These are phyloP conservation scores for Nylanderia fulva DNA, from an alignment of 1,140 invertebrate species.

Conservation along the genomic window DNA sequence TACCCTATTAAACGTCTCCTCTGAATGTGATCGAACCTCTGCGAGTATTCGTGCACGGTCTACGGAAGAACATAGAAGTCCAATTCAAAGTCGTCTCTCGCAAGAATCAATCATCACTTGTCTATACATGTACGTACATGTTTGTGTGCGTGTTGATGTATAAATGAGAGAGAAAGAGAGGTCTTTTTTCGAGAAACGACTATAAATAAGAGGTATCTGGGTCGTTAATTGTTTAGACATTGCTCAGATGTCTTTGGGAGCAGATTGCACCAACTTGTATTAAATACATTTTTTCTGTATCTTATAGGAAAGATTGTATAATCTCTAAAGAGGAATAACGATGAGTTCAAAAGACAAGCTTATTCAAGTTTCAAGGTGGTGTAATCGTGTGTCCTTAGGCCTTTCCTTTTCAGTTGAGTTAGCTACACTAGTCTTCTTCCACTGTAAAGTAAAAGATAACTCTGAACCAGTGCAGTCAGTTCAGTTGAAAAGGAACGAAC, in stretches of 20 bases:
- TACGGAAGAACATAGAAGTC: not conserved
- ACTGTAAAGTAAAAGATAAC: no score
- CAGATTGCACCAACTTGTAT: not conserved
- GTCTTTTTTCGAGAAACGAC: not conserved
- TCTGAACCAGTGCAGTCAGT: no score
- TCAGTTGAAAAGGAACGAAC: no score
- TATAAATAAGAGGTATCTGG: not conserved
- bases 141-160: not conserved
- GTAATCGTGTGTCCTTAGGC: not conserved
- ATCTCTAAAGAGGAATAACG: not conserved
- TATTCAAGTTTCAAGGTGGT: slow-evolving; percentile 7
- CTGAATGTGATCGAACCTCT: not conserved
- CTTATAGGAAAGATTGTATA: slow-evolving; percentile 7
- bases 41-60: not conserved
- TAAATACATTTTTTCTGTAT: slow-evolving; percentile 26
- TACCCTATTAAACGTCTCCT: slow-evolving; percentile 79
- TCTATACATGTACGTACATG: not conserved
- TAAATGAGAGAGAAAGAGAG: not conserved
- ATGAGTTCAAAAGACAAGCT: not conserved
- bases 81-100: not conserved
- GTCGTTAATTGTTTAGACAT: not conserved
- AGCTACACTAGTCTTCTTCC: no score
- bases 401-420: no score
- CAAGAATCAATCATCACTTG: not conserved
- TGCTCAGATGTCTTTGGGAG: not conserved